These are phyloP conservation scores for Halocynthia aurantium DNA, from an alignment of 23 tunicate genomes.

Conservation along the genomic window DNA sequence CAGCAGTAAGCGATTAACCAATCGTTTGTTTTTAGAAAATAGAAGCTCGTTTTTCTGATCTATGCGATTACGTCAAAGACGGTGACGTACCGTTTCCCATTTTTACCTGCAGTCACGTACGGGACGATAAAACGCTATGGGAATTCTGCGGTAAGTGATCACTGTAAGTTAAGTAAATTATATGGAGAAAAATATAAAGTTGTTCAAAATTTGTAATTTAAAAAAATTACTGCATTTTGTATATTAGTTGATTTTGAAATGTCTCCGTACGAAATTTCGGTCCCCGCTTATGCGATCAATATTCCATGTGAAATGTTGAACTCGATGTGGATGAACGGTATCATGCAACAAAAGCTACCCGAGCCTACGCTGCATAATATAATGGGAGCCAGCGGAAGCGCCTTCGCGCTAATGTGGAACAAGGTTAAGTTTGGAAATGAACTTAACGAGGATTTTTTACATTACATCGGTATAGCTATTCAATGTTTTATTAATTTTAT, in stretches of 20 bases:
- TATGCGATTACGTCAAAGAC: background rate
- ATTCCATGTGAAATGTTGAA: constrained; percentile 12
- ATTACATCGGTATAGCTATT: background rate
- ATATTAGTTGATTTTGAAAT: constrained; percentile 28
- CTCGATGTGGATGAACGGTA: constrained; percentile 32
- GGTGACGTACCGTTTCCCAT: constrained; percentile 51
- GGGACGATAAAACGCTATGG: constrained; percentile 1
- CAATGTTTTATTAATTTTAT: no score
- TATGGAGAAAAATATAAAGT: background rate
- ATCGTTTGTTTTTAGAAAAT: background rate
- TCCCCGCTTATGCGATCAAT: constrained; percentile 33
- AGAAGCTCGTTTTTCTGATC: background rate
- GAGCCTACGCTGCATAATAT: constrained; percentile 2
- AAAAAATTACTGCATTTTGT: background rate
- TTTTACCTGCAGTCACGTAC: constrained; percentile 20
- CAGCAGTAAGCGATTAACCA: no score
- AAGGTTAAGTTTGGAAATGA: background rate
- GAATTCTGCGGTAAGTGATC: constrained; percentile 19
- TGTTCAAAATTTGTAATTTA: background rate
- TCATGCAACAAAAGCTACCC: constrained; percentile 16
- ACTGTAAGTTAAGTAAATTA: background rate
- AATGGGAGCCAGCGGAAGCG: constrained; percentile 29
- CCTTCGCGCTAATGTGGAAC: constrained; percentile 25
- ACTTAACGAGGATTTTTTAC: background rate
- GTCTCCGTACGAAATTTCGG: constrained; percentile 28